Evolutionary conservation across 2,797 vertebrate species (phyloP), one percentile per base, ranked within the genome.

Genomic region (Bradypus variegatus): DNA sequence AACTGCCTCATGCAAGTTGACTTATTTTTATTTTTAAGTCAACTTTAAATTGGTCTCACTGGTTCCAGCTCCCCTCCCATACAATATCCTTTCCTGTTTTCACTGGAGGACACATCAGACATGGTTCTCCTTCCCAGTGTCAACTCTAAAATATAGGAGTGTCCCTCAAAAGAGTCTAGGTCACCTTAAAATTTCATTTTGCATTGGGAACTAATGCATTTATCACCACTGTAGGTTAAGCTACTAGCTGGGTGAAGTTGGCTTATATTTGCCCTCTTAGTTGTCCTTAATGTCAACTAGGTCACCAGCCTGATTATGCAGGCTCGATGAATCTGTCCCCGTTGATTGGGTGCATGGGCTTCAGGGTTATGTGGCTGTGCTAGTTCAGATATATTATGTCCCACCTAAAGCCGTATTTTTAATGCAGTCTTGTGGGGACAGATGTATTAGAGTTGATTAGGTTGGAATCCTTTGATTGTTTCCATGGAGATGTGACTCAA

Each of bases 291-390:
- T 25, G 31, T 23, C 36, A 36, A 36, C 41, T 45, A 29, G 8
- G 13, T 64, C 58, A 21, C 48, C n/a, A 1, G 38, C 21, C 23
- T 58, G 15, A 25, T 58, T 16, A 0, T 11, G 23, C 14, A 62
- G 60, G 15, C 29, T 4, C 4, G 13, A 5, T 15, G 29, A 41
- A 13, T 1, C 36, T 11, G 14, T 23, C 62, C 45, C 25, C 4
- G 2, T 8, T 29, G 48, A 6, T 12, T 25, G 18, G 4, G 8
- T 1, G 7, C 45, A 3, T 2, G 7, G 33, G 53, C 50, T 38
- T 72, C 50, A 58, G 50, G n/a, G 18, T 14, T 23, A 19, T 23
- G 21, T 58, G 58, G 58, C 6, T 45, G 8, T 5, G 41, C 41
- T 45, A 19, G 5, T 55, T 19, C 19, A 16, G 55, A 19, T 18